Conservation (phyloP, 1,140 invertebrate genomes). For the Branchinecta lynchi region DNA sequence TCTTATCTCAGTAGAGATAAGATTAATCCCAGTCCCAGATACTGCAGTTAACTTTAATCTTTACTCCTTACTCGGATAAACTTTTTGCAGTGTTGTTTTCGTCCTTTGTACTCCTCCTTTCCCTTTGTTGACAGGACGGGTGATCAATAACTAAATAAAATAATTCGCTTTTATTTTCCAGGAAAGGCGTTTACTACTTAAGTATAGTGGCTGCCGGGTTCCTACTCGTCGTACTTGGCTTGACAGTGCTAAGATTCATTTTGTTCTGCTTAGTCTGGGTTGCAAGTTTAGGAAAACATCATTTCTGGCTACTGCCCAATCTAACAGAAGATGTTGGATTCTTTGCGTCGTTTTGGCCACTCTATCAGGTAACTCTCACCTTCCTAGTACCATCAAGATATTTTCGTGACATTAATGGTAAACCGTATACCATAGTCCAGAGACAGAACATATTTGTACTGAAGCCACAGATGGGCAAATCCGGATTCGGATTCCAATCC, state of each 20-base stretch:
- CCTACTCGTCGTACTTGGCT: constrained; percentile 74
- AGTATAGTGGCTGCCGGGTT: constrained; percentile 86
- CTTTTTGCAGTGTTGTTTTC: too few species aligned
- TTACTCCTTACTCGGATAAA: too few species aligned
- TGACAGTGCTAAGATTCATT: constrained; percentile 73
- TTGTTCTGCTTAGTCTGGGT: constrained; percentile 85
- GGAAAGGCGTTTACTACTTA: constrained; percentile 89
- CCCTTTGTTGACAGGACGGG: background rate
- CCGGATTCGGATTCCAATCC: too few species aligned
- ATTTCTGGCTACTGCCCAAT: constrained; percentile 94
- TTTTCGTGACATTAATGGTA: background rate
- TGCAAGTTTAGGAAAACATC: constrained; percentile 71
- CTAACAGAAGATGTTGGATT: constrained; percentile 97
- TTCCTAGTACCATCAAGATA: background rate
- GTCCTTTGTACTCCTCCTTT: background rate
- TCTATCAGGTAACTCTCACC: constrained; percentile 58
- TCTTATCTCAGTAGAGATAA: too few species aligned
- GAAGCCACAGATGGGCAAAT: too few species aligned
- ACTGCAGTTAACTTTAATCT: too few species aligned
- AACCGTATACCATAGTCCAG: too few species aligned
- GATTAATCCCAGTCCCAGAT: too few species aligned
- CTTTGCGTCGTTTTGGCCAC: constrained; percentile 93
- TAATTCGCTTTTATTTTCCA: constrained; percentile 29
- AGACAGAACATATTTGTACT: too few species aligned
- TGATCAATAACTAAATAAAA: background rate